These are phyloP conservation scores for Spinus pinus DNA, from an alignment of 2,797 vertebrate species.

Conservation along the genomic window DNA sequence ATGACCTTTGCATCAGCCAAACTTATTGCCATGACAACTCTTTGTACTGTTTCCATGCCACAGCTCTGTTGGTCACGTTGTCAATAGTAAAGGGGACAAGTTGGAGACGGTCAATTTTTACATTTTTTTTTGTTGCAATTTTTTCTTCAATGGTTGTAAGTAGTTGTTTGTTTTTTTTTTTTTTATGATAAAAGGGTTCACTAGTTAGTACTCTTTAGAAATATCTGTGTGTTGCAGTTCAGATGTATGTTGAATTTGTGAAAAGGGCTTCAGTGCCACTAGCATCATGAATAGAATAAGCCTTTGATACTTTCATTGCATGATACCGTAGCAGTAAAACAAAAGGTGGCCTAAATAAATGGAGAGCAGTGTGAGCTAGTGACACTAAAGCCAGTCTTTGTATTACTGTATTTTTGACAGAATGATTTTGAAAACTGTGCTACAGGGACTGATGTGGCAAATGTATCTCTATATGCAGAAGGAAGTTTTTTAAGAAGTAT, in stretches of 20 bases:
- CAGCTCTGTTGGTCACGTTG: constrained; percentile 82
- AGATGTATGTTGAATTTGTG: constrained; percentile 85
- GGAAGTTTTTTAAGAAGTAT: constrained; percentile 82
- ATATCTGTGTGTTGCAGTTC: constrained; percentile 85
- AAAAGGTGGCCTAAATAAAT: constrained; percentile 67
- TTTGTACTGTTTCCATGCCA: constrained; percentile 83
- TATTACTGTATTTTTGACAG: constrained; percentile 86
- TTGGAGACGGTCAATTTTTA: constrained; percentile 86
- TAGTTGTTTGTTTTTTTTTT: constrained; percentile 58
- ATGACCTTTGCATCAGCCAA: constrained; percentile 84
- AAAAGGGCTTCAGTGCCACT: constrained; percentile 82
- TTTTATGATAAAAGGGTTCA: constrained; percentile 83
- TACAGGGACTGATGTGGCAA: constrained; percentile 86
- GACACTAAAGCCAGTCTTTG: constrained; percentile 86
- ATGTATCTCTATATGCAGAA: constrained; percentile 84
- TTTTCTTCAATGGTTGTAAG: constrained; percentile 81
- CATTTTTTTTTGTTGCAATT: constrained; percentile 79
- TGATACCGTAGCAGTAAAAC: constrained; percentile 63
- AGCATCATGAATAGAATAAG: constrained; percentile 70
- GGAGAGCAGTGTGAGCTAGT: constrained; percentile 82
- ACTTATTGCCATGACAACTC: constrained; percentile 85
- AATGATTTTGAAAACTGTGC: constrained; percentile 85
- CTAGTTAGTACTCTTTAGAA: constrained; percentile 84
- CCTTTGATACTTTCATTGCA: constrained; percentile 69
- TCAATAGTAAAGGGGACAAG: constrained; percentile 83